These are phyloP conservation scores for Lerista edwardsae DNA, from an alignment of 2,797 vertebrate genomes.

Conservation along the genomic window DNA sequence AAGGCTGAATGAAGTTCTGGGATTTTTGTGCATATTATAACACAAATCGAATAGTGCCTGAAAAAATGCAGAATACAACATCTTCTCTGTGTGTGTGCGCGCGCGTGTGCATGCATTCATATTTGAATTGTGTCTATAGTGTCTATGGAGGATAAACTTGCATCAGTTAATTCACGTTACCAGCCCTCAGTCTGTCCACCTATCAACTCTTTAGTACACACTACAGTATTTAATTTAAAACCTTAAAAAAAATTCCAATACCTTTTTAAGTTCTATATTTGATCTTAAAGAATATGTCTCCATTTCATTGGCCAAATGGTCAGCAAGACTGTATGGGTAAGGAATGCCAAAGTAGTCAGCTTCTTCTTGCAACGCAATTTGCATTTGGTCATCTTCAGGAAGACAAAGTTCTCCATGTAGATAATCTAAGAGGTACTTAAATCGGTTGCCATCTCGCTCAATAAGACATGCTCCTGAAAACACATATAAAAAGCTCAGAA, in stretches of 20 bases:
- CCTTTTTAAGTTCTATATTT: conserved; percentile 79
- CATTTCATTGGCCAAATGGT: conserved; percentile 81
- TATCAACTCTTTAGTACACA: neutral
- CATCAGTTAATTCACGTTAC: neutral
- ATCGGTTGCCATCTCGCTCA: conserved; percentile 74
- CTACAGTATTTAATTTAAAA: conserved; percentile 51
- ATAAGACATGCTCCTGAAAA: conserved; percentile 78
- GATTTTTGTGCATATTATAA: too few relatives aligned
- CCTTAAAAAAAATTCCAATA: conserved; percentile 71
- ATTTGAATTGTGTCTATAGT: too few relatives aligned
- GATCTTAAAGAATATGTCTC: conserved; percentile 76
- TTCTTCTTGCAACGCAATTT: conserved; percentile 74
- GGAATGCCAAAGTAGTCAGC: conserved; percentile 82
- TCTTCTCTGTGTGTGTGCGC: too few relatives aligned
- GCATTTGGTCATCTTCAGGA: conserved; percentile 71
- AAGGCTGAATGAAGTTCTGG: too few relatives aligned
- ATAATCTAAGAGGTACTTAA: conserved; percentile 81
- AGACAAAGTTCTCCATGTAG: conserved; percentile 77
- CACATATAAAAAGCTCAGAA: conserved; percentile 20
- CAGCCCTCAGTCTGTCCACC: neutral
- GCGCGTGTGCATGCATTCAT: too few relatives aligned
- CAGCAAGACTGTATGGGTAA: conserved; percentile 76
- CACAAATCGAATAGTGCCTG: too few relatives aligned
- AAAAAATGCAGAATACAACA: too few relatives aligned
- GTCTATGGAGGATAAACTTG: neutral